phyloP scores from a whole-genome alignment of 2,888 invertebrate species.

The Lycia hirtaria region DNA sequence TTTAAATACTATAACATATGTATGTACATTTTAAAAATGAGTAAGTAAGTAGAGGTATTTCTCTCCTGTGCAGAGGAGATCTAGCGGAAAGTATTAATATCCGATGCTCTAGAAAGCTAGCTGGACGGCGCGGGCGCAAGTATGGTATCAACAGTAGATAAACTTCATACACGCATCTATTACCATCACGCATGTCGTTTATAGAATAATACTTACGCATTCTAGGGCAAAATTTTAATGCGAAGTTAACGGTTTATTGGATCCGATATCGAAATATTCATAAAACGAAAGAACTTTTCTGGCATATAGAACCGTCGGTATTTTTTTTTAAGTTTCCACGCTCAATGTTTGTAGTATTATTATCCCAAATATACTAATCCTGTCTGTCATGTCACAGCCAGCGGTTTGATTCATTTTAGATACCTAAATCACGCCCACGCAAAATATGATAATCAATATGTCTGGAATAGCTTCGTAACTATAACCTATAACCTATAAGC shows the following conservation, averaged over 20 bases:
- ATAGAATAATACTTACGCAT: not conserved
- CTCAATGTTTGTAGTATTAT: no score
- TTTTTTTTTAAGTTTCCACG: no score
- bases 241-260: not conserved
- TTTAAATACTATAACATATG: not conserved
- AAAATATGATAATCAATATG: no score
- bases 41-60: conserved; percentile 33
- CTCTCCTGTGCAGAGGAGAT: conserved; percentile 50
- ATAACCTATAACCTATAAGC: no score
- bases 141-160: conserved; percentile 20
- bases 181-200: conserved; percentile 1
- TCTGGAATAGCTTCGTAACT: no score
- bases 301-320: no score
- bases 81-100: conserved; percentile 71
- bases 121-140: conserved; percentile 17
- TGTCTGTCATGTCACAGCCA: no score
- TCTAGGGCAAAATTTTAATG: not conserved
- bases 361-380: no score
- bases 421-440: no score
- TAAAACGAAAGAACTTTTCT: no score
- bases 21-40: conserved; percentile 31
- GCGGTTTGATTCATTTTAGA: no score
- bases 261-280: no score
- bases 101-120: conserved; percentile 67
- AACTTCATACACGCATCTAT: conserved; percentile 12